phyloP scores from a whole-genome alignment of 2,113 vertebrate genomes.

The Vidua macroura region DNA sequence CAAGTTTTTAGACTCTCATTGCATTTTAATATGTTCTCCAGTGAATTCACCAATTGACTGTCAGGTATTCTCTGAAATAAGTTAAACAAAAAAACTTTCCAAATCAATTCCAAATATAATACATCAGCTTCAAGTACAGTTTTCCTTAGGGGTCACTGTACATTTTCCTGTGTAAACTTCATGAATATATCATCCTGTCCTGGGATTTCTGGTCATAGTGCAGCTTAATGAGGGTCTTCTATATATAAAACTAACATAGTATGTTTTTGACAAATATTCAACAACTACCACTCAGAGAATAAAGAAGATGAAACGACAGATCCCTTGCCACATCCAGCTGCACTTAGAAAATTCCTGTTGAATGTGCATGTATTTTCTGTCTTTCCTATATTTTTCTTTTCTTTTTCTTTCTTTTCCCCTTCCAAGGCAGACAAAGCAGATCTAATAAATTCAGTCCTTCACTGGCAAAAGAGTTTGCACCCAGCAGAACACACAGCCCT shows the following conservation, averaged over 20 bases:
- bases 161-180: not conserved
- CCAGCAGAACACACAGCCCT: not conserved
- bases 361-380: not conserved
- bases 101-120: not conserved
- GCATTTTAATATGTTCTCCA: not conserved
- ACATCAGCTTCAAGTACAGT: not conserved
- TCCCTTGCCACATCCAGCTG: not conserved
- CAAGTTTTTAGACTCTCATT: not conserved
- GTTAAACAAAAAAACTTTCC: not conserved
- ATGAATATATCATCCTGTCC: not conserved
- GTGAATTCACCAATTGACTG: not conserved
- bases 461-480: not conserved
- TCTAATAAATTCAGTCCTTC: not conserved
- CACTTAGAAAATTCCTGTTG: not conserved
- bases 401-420: not conserved
- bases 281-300: not conserved
- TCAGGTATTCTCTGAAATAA: not conserved
- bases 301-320: not conserved
- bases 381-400: not conserved
- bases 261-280: not conserved
- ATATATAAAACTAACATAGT: not conserved
- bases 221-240: not conserved
- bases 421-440: accelerated
- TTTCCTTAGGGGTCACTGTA: not conserved
- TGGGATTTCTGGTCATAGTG: not conserved